Conservation (phyloP, 2,113 vertebrate genomes). For the Lates calcarifer region DNA sequence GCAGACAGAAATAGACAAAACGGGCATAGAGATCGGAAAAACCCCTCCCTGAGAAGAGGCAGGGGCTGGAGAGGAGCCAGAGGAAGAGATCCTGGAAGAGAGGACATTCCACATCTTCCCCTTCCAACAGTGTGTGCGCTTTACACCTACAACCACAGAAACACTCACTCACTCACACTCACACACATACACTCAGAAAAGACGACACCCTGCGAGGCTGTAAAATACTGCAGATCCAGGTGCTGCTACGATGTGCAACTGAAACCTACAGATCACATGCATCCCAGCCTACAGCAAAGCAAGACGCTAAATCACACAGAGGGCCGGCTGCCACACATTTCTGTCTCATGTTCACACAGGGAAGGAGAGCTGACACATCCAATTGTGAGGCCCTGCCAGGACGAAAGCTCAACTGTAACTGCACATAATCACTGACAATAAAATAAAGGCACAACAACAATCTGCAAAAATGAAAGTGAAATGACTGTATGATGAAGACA, state of each 20-base stretch:
- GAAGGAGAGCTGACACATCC: constrained; percentile 65
- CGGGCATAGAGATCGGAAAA: constrained; percentile 79
- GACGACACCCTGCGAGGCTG: constrained; percentile 43
- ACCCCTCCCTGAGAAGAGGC: constrained; percentile 70
- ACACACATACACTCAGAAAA: constrained; percentile 43
- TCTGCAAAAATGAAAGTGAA: constrained; percentile 5
- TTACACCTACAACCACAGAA: constrained; percentile 43
- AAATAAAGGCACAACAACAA: constrained; percentile 26
- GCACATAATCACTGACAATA: not conserved
- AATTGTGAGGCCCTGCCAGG: constrained; percentile 48
- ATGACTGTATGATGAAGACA: not conserved
- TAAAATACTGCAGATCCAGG: constrained; percentile 66
- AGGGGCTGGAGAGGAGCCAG: constrained; percentile 67
- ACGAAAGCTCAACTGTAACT: constrained; percentile 23
- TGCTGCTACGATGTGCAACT: constrained; percentile 52
- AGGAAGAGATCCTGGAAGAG: constrained; percentile 71
- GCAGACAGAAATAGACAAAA: constrained; percentile 82
- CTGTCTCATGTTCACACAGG: constrained; percentile 77
- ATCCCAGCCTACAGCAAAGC: constrained; percentile 48
- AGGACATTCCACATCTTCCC: constrained; percentile 75
- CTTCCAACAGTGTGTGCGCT: constrained; percentile 32
- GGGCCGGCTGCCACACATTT: constrained; percentile 62
- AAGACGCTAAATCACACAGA: constrained; percentile 54
- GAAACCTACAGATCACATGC: constrained; percentile 66
- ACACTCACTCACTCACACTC: constrained; percentile 26